Evolutionary conservation across 2,888 invertebrate genomes (phyloP), one percentile per base, ranked within the genome.

Genomic region (Clunio marinus): DNA sequence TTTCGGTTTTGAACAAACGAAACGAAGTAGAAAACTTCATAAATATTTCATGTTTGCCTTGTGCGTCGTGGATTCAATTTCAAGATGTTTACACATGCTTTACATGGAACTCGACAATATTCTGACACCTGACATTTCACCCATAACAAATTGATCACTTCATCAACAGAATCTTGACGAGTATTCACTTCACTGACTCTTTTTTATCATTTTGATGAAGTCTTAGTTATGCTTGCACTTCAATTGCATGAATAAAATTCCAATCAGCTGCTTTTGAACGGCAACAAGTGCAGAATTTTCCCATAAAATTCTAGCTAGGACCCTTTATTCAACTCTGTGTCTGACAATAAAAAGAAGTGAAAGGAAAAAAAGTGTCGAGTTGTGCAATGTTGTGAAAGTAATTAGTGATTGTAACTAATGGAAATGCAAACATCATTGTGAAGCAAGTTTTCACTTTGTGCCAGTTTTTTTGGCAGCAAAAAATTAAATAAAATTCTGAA

Each of bases 271-370:
- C 58, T 67, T 65, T 20, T 20, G n/a, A n/a, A 37, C 1, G 58
- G 68, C 69, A 70, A 70, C 70, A 70, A 70, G 70, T 70, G 70
- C 63, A 69, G 60, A 69, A 25, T 46, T 68, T 70, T 70, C 70
- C 70, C 70, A 70, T 70, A 59, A 58, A 59, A 58, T 25, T 68
- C 28, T 15, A 57, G 15, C 2, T 7, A 27, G 13, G n/a, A 20
- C 10, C n/a, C n/a, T n/a, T n/a, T n/a, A n/a, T n/a, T n/a, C n/a
- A n/a, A 41, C 41, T 41, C 17, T 51, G 5, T 22, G 13, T 17
- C 22, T 7, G 51, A 51, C 51, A 51, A 22, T 20, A 22, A 20
- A 15, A n/a, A 25, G 8, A 10, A n/a, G n/a, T n/a, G n/a, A n/a
- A 17, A 27, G 59, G 8, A 27, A 2, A 28, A 15, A 5, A 1